Base-by-base conservation (phyloP, 2,797 vertebrate species). In the Lacerta viridis region DNA sequence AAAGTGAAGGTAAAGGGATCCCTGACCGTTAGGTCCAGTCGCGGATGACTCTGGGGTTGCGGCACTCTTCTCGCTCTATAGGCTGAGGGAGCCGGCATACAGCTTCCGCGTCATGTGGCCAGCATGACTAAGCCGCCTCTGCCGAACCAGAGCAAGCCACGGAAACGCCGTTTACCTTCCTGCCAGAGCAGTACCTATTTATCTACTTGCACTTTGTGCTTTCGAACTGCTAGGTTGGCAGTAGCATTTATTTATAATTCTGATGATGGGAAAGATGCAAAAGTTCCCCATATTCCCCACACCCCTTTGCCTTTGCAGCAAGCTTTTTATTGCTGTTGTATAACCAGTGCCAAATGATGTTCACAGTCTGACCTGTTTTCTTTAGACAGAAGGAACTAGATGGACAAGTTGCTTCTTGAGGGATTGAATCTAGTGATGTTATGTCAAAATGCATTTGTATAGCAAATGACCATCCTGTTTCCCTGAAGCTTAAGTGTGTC, bases 381-480 rank as follows among this genome's bases (percentile, higher is more conserved):
- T 88, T 87, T 27, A 74, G 50, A 80, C 20, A 83, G 46, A 29
- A 91, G 8, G 0, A 86, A 55, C 81, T 90, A 91, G 50, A 88
- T 41, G 88, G 80, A 80, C 7, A 87, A 92, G 27, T 72, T 90
- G 33, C 39, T 3, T 90, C 29, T 90, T 84, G 55, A 89, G 82
- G 79, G 29, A 7, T 1, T 81, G 85, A 91, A 5, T 90, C 29
- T 13, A 66, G 29, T 91, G 46, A 0, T 0, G 79, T 72, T 92
- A 84, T 94, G 90, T 93, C 92, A 93, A 90, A 92, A 87, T 81
- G 1, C 5, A 85, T 94, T 93, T 90, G 27, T 92, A 72, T 91
- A 88, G 29, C 61, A 90, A 91, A 18, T 86, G 78, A 83, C 83
- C 50, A 66, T 75, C 92, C 90, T 0, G 85, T 91, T 75, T 90